Percentiles rank a stretch among this genome's conserved stretches.
phyloP scores from a whole-genome alignment of 1,140 invertebrate species.

The Cylas formicarius region DNA sequence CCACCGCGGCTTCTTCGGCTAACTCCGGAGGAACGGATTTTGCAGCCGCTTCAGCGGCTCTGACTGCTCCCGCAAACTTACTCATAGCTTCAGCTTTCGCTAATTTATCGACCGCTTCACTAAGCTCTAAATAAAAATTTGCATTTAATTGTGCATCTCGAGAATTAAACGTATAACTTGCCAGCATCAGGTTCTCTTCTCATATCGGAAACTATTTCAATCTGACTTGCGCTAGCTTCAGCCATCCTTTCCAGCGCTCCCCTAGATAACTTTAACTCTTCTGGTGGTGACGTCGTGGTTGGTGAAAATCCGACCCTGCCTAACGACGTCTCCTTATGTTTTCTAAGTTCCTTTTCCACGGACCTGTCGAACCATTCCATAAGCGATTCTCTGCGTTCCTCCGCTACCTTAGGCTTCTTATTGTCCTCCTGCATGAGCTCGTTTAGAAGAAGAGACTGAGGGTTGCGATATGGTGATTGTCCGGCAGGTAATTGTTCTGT shows the following conservation, averaged over 20 bases:
- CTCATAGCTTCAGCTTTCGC: slow-evolving; percentile 40
- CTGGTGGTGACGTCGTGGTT: slow-evolving; percentile 8
- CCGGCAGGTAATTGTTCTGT: not conserved
- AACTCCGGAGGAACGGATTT: slow-evolving; percentile 39
- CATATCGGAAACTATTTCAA: slow-evolving; percentile 32
- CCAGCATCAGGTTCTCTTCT: slow-evolving; percentile 29
- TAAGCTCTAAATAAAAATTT: slow-evolving; percentile 29
- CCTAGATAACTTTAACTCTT: slow-evolving; percentile 17
- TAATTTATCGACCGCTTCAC: slow-evolving; percentile 38
- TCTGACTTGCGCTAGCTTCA: slow-evolving; percentile 31
- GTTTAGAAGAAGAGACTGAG: slow-evolving; percentile 13
- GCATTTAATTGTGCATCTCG: not conserved
- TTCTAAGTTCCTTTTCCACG: slow-evolving; percentile 35
- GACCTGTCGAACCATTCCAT: slow-evolving; percentile 36
- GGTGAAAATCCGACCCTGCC: slow-evolving; percentile 4
- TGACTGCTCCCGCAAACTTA: slow-evolving; percentile 39
- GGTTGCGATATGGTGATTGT: slow-evolving; percentile 5
- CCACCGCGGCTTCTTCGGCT: slow-evolving; percentile 41
- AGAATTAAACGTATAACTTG: slow-evolving; percentile 1
- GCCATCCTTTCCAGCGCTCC: slow-evolving; percentile 24
- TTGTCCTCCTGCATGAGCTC: slow-evolving; percentile 13
- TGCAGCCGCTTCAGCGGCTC: slow-evolving; percentile 40
- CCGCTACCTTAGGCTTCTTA: not conserved
- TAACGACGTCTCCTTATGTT: slow-evolving; percentile 19
- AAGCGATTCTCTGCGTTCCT: slow-evolving; percentile 23